Evolutionary conservation across 2,888 invertebrate species (phyloP).

Genomic region (Hyposoter didymator): DNA sequence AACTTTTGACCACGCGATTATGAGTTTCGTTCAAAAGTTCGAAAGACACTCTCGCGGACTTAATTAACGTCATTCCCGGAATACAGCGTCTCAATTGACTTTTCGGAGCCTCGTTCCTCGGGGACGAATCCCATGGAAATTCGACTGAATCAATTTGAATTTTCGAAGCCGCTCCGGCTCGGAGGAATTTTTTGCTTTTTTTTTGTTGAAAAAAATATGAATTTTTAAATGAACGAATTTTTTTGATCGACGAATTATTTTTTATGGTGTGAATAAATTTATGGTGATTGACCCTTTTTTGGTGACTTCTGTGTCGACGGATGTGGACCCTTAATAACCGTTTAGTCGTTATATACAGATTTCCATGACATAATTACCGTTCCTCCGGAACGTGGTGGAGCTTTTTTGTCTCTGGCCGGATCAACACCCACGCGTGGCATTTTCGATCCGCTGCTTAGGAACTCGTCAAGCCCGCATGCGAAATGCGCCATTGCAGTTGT

Average conservation of each 20-base stretch:
- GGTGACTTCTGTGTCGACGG: not conserved
- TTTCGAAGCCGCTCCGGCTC: too few relatives aligned
- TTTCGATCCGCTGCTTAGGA: not conserved
- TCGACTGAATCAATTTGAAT: too few relatives aligned
- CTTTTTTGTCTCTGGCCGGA: not conserved
- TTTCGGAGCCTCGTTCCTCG: not conserved
- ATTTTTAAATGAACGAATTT: too few relatives aligned
- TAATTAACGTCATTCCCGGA: not conserved
- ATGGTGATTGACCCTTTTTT: not conserved
- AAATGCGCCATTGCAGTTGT: slow-evolving; percentile 56
- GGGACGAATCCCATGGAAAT: not conserved
- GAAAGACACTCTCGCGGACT: not conserved
- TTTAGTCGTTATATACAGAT: not conserved
- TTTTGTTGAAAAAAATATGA: too few relatives aligned
- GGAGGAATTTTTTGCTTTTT: too few relatives aligned
- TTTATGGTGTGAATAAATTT: not conserved
- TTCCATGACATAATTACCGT: not conserved
- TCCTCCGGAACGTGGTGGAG: not conserved
- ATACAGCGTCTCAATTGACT: not conserved
- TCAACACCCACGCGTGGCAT: not conserved
- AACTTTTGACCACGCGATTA: not conserved
- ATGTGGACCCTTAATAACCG: not conserved
- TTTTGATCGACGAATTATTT: not conserved
- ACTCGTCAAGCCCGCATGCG: slow-evolving; percentile 31
- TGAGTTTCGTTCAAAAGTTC: too few relatives aligned